Percentiles rank a stretch among this genome's conserved stretches.
Evolutionary conservation across 2,797 vertebrate species (phyloP).

Genomic region (Paratrypauchen microcephalus): DNA sequence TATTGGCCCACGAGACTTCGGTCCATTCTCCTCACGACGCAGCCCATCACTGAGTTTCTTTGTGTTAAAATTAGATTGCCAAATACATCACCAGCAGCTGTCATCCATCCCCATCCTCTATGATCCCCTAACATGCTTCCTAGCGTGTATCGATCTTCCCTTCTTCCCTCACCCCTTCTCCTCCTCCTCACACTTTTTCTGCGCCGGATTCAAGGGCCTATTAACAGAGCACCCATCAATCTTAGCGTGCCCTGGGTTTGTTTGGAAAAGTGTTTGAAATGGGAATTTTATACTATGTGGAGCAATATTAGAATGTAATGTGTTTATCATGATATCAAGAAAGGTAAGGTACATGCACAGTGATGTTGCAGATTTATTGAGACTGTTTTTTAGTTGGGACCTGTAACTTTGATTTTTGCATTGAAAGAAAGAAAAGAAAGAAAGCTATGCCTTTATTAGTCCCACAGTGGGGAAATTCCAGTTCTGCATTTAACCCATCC

Average conservation of each 20-base stretch:
- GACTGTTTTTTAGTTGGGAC: too few relatives aligned
- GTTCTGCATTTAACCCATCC: too few relatives aligned
- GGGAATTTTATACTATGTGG: slow-evolving; percentile 19
- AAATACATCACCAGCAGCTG: slow-evolving; percentile 70
- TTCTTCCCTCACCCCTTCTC: not conserved
- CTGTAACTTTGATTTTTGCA: too few relatives aligned
- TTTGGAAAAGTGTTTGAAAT: slow-evolving; percentile 71
- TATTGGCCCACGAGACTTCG: slow-evolving; percentile 42
- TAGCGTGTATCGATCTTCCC: slow-evolving; percentile 65
- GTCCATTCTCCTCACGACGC: slow-evolving; percentile 42
- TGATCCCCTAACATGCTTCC: slow-evolving; percentile 69
- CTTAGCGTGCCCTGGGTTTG: slow-evolving; percentile 72
- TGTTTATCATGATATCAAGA: not conserved
- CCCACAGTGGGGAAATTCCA: too few relatives aligned
- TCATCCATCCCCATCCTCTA: slow-evolving; percentile 66
- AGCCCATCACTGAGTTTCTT: slow-evolving; percentile 56
- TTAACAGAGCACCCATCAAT: slow-evolving; percentile 70
- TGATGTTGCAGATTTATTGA: not conserved
- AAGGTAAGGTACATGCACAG: not conserved
- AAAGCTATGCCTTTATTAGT: too few relatives aligned
- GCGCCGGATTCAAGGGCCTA: slow-evolving; percentile 57
- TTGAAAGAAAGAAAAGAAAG: too few relatives aligned
- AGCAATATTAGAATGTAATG: not conserved
- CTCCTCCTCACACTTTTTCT: slow-evolving; percentile 23
- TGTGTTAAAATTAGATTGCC: slow-evolving; percentile 72